Conservation (phyloP, 2,888 invertebrate genomes). For the Galeopsomyia nigrocyanea region DNA sequence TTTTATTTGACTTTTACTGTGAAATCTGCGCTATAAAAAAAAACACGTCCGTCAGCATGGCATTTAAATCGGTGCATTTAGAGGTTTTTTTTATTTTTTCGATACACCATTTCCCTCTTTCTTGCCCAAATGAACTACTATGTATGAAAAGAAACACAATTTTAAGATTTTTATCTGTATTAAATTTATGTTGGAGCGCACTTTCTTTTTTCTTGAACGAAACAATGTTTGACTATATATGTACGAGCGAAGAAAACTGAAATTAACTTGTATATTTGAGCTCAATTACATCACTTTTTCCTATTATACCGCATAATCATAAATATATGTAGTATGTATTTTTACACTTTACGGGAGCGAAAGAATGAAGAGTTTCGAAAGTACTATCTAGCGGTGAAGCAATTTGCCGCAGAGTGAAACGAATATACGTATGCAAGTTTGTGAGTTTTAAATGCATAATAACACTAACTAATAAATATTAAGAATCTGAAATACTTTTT, state of each 20-base stretch:
- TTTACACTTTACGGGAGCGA: constrained; percentile 36
- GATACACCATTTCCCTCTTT: constrained; percentile 16
- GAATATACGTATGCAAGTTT: constrained; percentile 38
- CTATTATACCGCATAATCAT: constrained; percentile 20
- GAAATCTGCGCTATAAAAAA: constrained; percentile 7
- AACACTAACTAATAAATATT: constrained; percentile 45
- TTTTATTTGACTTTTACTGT: constrained; percentile 15
- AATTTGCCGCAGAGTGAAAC: constrained; percentile 25
- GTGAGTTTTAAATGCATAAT: constrained; percentile 44
- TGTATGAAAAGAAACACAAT: constrained; percentile 3
- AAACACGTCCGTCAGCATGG: constrained; percentile 24
- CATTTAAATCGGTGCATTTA: constrained; percentile 42
- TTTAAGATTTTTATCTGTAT: neutral
- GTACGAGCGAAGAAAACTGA: neutral
- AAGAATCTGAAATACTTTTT: constrained; percentile 12
- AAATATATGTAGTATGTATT: constrained; percentile 40
- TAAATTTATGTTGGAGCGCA: constrained; percentile 7
- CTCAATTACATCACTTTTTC: constrained; percentile 23
- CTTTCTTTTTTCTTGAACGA: neutral
- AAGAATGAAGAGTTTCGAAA: neutral
- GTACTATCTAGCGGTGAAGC: constrained; percentile 15
- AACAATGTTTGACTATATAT: constrained; percentile 3
- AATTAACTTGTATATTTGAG: constrained; percentile 17
- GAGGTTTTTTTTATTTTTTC: constrained; percentile 18
- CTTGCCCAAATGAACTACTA: constrained; percentile 16